Base-by-base conservation (phyloP, 2,888 invertebrate genomes). In the Tromatobia lineatoria region DNA sequence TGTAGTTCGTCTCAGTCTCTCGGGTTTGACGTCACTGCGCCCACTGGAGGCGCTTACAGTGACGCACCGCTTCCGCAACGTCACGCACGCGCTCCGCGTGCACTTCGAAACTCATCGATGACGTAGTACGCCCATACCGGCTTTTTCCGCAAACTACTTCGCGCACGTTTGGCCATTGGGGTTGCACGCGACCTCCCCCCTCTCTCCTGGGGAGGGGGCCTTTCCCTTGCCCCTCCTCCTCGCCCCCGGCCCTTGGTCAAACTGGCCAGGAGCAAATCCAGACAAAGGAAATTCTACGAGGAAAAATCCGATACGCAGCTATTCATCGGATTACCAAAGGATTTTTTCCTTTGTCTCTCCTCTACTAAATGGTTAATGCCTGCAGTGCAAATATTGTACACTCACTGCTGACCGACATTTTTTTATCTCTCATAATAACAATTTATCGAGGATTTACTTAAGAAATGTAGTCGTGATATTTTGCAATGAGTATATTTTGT, bases 41-140 rank as follows among this genome's bases (percentile, higher is more conserved):
- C 80, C 87, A 86, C 89, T 89, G 88, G 57, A 79, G 70, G 38
- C 42, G 20, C 20, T n/a, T 87, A 88, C 87, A 83, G 87, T 91
- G 90, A 91, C 91, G 91, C 90, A 90, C 89, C 86, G 88, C 87
- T 88, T 89, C 88, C 89, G 89, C 86, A 83, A 90, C 90, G 92
- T 92, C 92, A 91, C 90, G 85, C 88, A 87, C 83, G 87, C 87
- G 82, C 81, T 64, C 50, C 66, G 66, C 71, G 50, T 57, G 71
- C 76, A 61, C 47, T 45, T 29, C 73, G 54, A 11, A 64, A 38
- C 57, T 80, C 80, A 83, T 74, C 83, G 73, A 80, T 83, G 83
- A 74, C 77, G 70, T 67, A 54, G 45, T 15, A 1, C 25, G 42
- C 38, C 18, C n/a, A 66, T 57, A 61, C 66, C 64, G 66, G 42